Base-by-base conservation (phyloP, 2,888 invertebrate genomes). In the Oegoconia quadripuncta region DNA sequence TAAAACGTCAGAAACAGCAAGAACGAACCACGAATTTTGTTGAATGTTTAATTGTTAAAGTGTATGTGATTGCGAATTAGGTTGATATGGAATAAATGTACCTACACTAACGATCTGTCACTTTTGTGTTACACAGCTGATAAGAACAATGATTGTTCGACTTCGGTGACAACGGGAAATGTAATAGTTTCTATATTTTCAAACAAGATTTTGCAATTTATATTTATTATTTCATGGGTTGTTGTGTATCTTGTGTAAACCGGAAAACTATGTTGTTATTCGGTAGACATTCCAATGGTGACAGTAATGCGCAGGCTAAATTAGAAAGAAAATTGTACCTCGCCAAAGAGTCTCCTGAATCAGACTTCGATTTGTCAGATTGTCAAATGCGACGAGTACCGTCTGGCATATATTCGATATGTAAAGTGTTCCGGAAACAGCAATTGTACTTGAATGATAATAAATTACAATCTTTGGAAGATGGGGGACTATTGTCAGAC, bases 391-490 rank as follows among this genome's bases (percentile, higher is more conserved):
- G 90, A 54, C 89, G 81, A 60, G 91, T 96, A 37, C 95, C 96
- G 25, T 86, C 91, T 42, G 94, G 95, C 44, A 92, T 95, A 38
- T 96, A 91, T 76, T 91, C 94, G 17, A 79, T 95, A 41, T 95
- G 95, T 72, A 92, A 93, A 76, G 95, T 96, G 28, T 92, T 94
- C 64, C 90, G 95, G 50, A 96, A 96, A 79, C 91, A 93, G 63
- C 78, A 83, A 43, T 73, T 95, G 49, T 88, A 88, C 68, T 76
- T 93, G 52, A 89, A 93, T 61, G 87, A 89, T 55, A 96, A 96
- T 73, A 89, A 89, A 53, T 78, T 96, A 52, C 88, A 89, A 34
- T 89, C 92, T 31, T 80, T 95, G 28, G 89, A 89, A 45, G 91
- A 91, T 58, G 94, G 94, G 48, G 95, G 95, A 39, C 88, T 89